Evolutionary conservation across 1,140 invertebrate species (phyloP), one percentile per base, ranked within the genome.

Genomic region (Plodia interpunctella): DNA sequence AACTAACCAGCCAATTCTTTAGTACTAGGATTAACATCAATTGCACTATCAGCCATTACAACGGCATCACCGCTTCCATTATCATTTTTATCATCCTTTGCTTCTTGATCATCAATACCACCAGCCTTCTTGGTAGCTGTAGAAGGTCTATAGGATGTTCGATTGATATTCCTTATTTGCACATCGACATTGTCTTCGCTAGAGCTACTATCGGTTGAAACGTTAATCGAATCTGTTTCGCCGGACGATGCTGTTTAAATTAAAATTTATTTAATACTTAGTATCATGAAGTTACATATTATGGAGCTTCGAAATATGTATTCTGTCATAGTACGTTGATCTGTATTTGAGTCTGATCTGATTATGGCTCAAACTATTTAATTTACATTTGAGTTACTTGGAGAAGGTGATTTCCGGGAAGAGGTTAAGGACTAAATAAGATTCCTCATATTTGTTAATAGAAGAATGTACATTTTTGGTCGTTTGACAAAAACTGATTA

Each of bases 171-270:
- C 5, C n/a, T 21, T 21, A 53, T 25, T 53, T 21, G 19, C n/a
- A 53, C 19, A 25, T 28, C 20, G n/a, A 53, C 25, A 18, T 53
- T 17, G 5, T 21, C 20, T 13, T 53, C 51, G 13, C 51, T 59
- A 20, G 62, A 55, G 8, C 68, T 62, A 10, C 63, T 55, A 52
- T 77, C 77, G 60, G 68, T 77, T 5, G 58, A 62, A 62, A 75
- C 73, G n/a, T 74, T 60, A 49, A 78, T 71, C 2, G 78, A 80
- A 19, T 74, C 72, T 0, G 78, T 81, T 35, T 83, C 77, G 18
- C 64, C 69, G 6, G 77, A 80, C 28, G 78, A 81, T 8, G 72
- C 77, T 85, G 38, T n/a, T 44, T 44, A 44, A 44, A 44, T 15
- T 44, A 44, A 44, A 17, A 15, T 44, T 44, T 44, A 44, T 17